phyloP scores from a whole-genome alignment of 2,888 invertebrate species.

The Phytoseiulus persimilis region DNA sequence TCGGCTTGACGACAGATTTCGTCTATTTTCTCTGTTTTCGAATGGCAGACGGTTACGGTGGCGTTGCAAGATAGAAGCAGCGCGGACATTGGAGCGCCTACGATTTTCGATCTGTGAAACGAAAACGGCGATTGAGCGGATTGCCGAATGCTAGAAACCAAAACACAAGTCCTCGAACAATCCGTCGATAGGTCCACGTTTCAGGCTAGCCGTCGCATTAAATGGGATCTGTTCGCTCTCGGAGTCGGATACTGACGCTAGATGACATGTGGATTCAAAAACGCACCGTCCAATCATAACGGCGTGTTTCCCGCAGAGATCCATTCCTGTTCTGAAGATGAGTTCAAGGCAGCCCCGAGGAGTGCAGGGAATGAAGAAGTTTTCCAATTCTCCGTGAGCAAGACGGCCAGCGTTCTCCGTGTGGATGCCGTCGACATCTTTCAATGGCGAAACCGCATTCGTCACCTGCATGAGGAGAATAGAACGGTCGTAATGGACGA shows the following conservation, averaged over 20 bases:
- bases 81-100: conserved; percentile 89
- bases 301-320: conserved; percentile 64
- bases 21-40: conserved; percentile 71
- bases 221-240: too few species aligned
- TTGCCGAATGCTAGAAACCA: too few species aligned
- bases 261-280: neutral
- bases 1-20: conserved; percentile 61
- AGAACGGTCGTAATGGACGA: neutral
- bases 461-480: conserved; percentile 39
- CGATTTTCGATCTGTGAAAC: conserved; percentile 62
- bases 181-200: too few species aligned
- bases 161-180: too few species aligned
- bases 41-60: conserved; percentile 94
- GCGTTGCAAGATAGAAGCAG: conserved; percentile 92
- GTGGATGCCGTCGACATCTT: conserved; percentile 91
- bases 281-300: conserved; percentile 76
- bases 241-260: too few species aligned
- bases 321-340: conserved; percentile 60
- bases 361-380: conserved; percentile 89
- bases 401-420: conserved; percentile 87
- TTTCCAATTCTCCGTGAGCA: conserved; percentile 71
- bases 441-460: conserved; percentile 65
- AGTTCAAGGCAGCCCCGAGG: conserved; percentile 89
- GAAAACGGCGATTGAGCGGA: too few species aligned
- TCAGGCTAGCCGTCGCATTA: too few species aligned